These are phyloP conservation scores for Podarcis siculus DNA, from an alignment of 2,797 vertebrate genomes.

Conservation along the genomic window DNA sequence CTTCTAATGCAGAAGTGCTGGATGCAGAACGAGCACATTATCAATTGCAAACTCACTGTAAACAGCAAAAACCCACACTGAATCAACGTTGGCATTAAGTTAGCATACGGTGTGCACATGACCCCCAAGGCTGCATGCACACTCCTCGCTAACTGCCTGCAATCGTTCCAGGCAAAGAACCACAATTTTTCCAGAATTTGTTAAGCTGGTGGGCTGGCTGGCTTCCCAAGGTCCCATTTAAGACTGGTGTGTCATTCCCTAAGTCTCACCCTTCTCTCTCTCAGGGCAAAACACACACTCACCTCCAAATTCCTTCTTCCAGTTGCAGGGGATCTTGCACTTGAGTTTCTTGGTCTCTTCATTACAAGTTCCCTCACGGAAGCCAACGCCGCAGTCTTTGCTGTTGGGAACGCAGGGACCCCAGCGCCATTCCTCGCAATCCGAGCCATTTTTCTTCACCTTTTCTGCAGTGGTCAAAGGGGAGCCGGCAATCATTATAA, in stretches of 20 bases:
- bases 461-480: slow-evolving; percentile 76
- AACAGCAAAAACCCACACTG: not conserved
- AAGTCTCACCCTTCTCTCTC: not conserved
- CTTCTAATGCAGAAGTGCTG: not conserved
- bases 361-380: slow-evolving; percentile 87
- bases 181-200: not conserved
- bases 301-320: slow-evolving; percentile 98
- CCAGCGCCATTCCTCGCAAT: slow-evolving; percentile 87
- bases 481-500: not conserved
- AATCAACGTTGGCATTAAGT: not conserved
- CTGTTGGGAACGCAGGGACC: slow-evolving; percentile 87
- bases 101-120: no score
- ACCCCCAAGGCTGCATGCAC: not conserved
- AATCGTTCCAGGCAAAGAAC: accelerated
- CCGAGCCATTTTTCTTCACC: slow-evolving; percentile 78
- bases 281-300: slow-evolving; percentile 42
- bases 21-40: not conserved
- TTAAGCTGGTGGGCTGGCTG: not conserved
- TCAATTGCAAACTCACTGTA: not conserved
- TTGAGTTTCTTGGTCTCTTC: slow-evolving; percentile 84
- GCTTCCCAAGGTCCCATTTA: not conserved
- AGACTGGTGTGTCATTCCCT: not conserved
- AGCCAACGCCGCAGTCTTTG: slow-evolving; percentile 90
- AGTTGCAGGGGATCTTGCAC: slow-evolving; percentile 96
- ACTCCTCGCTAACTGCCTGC: not conserved